Base-by-base conservation (phyloP, 2,113 vertebrate genomes). In the Sinocyclocheilus maitianheensis region DNA sequence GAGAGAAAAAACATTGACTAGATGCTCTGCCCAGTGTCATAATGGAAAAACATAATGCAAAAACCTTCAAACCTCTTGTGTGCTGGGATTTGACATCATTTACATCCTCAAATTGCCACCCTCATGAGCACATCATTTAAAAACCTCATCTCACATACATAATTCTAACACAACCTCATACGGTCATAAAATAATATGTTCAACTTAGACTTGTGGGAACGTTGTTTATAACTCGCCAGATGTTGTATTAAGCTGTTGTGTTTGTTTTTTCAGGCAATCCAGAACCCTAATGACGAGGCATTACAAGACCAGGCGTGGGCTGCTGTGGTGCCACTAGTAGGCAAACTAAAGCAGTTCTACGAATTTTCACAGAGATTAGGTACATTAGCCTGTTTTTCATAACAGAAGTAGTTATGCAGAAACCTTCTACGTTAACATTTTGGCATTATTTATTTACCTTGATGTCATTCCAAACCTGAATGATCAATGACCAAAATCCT, bases 281-380 rank as follows among this genome's bases (percentile, higher is more conserved):
- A 98, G 93, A 97, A 99, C 93, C 98, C 98, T 53, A 95, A 81
- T 67, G 97, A 99, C 43, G 98, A 99, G 90, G 96, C 94, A 20
- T 90, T 99, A 77, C 98, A 99, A 90, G 97, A 98, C 87, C 96
- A 97, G 89, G 97, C 98, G 0, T 99, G 98, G 98, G 95, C 96
- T 30, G 97, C 98, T 1, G 98, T 99, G 65, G 95, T 97, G 84
- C 97, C 98, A 60, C 90, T 98, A 91, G 98, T 99, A 91, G 97
- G 98, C 86, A 98, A 96, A 93, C 96, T 99, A 94, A 99, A 99
- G 93, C 99, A 97, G 94, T 99, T 99, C 93, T 99, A 98, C 48
- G 94, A 99, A 95, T 99, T 99, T 95, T 99, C 98, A 91, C 97
- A 98, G 93, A 96, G 97, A 91, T 94, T 99, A 96, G 98, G 98